Base-by-base conservation (phyloP, 2,113 vertebrate genomes). In the Otocyon megalotis region DNA sequence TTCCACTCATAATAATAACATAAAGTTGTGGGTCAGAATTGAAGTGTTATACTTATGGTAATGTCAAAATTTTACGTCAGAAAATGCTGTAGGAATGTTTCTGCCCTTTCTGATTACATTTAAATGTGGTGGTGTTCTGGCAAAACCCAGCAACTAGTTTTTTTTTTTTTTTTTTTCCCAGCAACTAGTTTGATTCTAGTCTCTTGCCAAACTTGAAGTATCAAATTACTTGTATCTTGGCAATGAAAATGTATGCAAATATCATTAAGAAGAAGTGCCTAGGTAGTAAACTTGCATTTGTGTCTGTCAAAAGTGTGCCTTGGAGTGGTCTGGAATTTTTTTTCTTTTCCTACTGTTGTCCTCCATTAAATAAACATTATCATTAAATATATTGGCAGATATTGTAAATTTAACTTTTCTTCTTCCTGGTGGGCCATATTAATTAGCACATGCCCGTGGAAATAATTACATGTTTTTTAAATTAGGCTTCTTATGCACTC, bases 171-270 rank as follows among this genome's bases (percentile, higher is more conserved):
- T n/a, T n/a, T n/a, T n/a, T n/a, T n/a, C 24, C 37, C 76, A 97
- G 67, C 32, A 85, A 77, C 85, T 93, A 85, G 80, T 71, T 93
- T 96, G 60, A 93, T 95, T 54, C 72, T 48, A 81, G 20, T 32
- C 17, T 96, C 37, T 90, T 95, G 72, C 30, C 84, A 97, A 56
- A 17, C 69, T 43, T 89, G 54, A 56, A 30, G 54, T 96, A 82
- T 83, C 89, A 97, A 97, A 88, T 90, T 35, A 71, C 67, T 96
- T 97, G 92, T 37, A 83, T 96, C 32, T 91, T 97, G 81, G 62
- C 35, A 81, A 92, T 95, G 60, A 71, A 96, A 88, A 62, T 48
- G 50, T 60, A 83, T 84, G 77, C n/a, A 94, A 54, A 77, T 93
- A 82, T 92, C 81, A 87, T 88, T 81, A 95, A 54, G 65, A 95